Evolutionary conservation across 2,797 vertebrate genomes (phyloP), one percentile per base, ranked within the genome.

Genomic region (Champsocephalus esox): DNA sequence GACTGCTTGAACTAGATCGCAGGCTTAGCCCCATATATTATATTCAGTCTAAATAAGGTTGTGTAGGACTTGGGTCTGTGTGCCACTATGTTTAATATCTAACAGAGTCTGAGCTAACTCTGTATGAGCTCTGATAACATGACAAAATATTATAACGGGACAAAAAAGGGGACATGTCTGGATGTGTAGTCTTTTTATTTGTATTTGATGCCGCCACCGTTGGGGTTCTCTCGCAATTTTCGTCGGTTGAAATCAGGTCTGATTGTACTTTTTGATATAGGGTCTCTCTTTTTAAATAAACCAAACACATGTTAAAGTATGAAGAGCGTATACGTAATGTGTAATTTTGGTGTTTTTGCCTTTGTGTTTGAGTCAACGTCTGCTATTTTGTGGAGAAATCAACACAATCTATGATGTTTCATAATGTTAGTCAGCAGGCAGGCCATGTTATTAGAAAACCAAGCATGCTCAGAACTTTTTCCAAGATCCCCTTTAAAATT

Each of bases 391-490:
- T 70, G 24, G 10, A 17, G 52, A 60, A 68, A 61, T 21, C 62
- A 74, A 52, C 24, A 45, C 16, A 74, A 19, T 65, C 17, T 38
- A 19, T 48, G 7, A 9, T 7, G 3, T 66, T 66, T 48, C 12
- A 62, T 58, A 51, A 21, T 55, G 54, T 67, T 56, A 43, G 21
- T 46, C 60, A 48, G 38, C 19, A 44, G 45, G 19, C 5, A 38
- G 24, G 4, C 21, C 55, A 57, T 52, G 43, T 70, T 59, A 79
- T 66, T 24, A 34, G 45, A 51, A n/a, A 48, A 79, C 66, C 43
- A 9, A 55, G 45, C 49, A 50, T 41, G 45, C 3, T 24, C 5
- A 44, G 44, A 75, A 17, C 21, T 49, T 51, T 60, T 21, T 67
- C 32, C 64, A 60, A 55, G 19, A 43, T 52, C 50, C 67, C 19